Percentiles rank a stretch among this genome's conserved stretches.
phyloP scores from a whole-genome alignment of 2,113 vertebrate genomes.

The Malurus alboscapulatus region DNA sequence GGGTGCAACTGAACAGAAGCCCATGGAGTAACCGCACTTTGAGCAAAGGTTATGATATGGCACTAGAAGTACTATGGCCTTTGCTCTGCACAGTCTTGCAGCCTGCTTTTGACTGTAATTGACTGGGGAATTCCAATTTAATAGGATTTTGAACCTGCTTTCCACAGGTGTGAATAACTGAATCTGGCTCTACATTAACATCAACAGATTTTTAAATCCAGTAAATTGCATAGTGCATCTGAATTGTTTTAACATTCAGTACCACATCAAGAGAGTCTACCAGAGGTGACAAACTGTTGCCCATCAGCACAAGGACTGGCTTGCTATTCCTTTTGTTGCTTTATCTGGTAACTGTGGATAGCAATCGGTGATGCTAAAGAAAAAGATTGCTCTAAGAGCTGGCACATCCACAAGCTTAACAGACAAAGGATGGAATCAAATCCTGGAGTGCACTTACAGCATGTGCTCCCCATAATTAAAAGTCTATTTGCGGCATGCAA shows the following conservation, averaged over 20 bases:
- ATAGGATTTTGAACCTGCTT: neutral
- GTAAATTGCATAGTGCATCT: neutral
- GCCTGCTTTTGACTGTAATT: neutral
- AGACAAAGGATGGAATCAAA: neutral
- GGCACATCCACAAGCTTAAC: neutral
- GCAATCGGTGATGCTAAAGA: neutral
- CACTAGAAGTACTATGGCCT: neutral
- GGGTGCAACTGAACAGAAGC: neutral
- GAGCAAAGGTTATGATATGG: neutral
- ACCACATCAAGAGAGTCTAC: neutral
- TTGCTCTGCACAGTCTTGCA: neutral
- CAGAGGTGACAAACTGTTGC: neutral
- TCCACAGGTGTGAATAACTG: neutral
- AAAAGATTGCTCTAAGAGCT: neutral
- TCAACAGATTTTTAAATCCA: neutral
- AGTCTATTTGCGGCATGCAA: neutral
- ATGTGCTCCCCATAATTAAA: constrained; percentile 23
- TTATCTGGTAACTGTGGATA: neutral
- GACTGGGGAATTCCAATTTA: neutral
- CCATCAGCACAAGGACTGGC: neutral
- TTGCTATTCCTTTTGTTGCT: neutral
- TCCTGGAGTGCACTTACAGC: neutral
- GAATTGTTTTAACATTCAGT: neutral
- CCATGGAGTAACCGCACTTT: neutral
- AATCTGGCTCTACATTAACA: neutral